Evolutionary conservation across 2,797 vertebrate genomes (phyloP), one percentile per base, ranked within the genome.

Genomic region (Salmo trutta): DNA sequence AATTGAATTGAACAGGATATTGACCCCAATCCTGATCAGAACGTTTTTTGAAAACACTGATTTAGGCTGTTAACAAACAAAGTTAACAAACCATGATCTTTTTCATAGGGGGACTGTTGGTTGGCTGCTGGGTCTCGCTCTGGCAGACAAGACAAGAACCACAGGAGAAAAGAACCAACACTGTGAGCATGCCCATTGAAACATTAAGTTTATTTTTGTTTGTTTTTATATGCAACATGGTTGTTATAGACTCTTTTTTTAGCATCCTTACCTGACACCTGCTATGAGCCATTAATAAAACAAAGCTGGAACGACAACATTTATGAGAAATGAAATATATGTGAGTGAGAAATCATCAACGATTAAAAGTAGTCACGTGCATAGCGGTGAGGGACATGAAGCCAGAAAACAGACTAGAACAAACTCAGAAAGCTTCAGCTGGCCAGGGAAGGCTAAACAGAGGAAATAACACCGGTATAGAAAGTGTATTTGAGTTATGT

Each of bases 211-310:
- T 10, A 66, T 15, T 4, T 29, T 14, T 2, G 24, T 59, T 21
- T 36, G 41, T 47, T 36, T 54, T 53, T 27, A n/a, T 59, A 62
- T n/a, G 72, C 56, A 67, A 54, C 56, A 36, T 14, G 68, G 47
- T 16, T 68, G 17, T 65, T 33, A 71, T 17, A 68, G 31, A 73
- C 66, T 79, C 24, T 27, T 66, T 66, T 31, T 66, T 66, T 10
- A 66, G 64, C 24, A 77, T 59, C 71, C 76, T 59, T 29, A 24
- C 12, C 59, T 79, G 68, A 4, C 24, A 78, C 16, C 51, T 3
- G 71, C 70, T 66, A 66, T 14, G 27, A 62, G 29, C n/a, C 12
- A 67, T 15, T 31, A 65, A 56, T 68, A 71, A 73, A 17, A 74
- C 14, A 51, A 66, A 29, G 27, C 64, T 66, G 8, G 56, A 62